Base-by-base conservation (phyloP, 2,113 vertebrate genomes). In the Motacilla tschutschensis region DNA sequence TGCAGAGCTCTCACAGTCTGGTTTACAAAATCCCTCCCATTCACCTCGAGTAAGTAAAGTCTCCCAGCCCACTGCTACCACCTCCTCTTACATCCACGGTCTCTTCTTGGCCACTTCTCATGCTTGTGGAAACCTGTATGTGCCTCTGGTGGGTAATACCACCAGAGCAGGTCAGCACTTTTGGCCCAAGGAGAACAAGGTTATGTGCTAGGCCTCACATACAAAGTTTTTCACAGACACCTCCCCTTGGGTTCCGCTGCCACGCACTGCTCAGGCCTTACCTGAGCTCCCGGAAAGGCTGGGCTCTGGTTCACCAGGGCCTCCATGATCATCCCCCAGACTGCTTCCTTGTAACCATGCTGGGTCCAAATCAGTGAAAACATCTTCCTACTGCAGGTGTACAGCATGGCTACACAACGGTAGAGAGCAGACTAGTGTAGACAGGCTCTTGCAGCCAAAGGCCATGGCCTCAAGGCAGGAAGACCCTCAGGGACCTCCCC, bases 211-310 rank as follows among this genome's bases (percentile, higher is more conserved):
- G 22, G 35, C 41, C 31, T 72, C 29, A 9, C 0, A 1, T 12
- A 21, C 20, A 54, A 77, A 47, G 21, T 17, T 62, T 58, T 59
- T 36, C 10, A 20, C 0, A 0, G 44, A 53, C 21, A 36, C 12
- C 17, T 41, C 59, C 38, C 29, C 47, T 57, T 31, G 17, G 10
- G 1, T 55, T 41, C 33, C 44, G 5, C 25, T 85, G 9, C 33
- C 44, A 21, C 1, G 0, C 2, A 1, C 35, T 8, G n/a, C n/a
- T 63, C 5, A 1, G 50, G 28, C 33, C 67, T 64, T 36, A 69
- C 54, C 79, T 55, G 59, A 85, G 33, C 36, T 79, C 41, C 44
- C 0, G 0, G 5, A 51, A 36, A 44, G 35, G 14, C 38, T 74
- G 43, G 38, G 9, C 11, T 19, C 6, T 46, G 21, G 26, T 15